Percentiles rank a stretch among this genome's conserved stretches.
These are phyloP conservation scores for Micromussa lordhowensis DNA, from an alignment of 92 coral and sea anemone genomes.

Conservation along the genomic window DNA sequence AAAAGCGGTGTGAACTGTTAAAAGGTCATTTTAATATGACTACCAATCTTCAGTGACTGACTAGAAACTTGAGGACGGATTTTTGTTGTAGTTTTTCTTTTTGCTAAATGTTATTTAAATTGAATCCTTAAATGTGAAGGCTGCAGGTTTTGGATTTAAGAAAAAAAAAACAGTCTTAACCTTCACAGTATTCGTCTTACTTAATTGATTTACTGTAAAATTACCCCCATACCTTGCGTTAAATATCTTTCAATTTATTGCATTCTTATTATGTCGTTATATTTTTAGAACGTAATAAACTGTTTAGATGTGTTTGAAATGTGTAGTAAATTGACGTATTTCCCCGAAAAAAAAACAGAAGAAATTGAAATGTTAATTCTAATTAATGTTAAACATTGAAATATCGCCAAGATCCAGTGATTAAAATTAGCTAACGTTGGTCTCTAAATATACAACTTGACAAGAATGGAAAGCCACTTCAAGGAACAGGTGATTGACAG, in stretches of 20 bases:
- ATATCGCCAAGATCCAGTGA: not conserved
- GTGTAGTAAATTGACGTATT: not conserved
- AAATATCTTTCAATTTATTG: not conserved
- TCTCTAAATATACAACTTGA: too few relatives aligned
- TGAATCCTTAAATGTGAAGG: not conserved
- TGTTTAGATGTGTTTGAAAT: not conserved
- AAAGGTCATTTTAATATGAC: not conserved
- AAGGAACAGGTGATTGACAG: constrained; percentile 3
- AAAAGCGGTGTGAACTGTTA: not conserved
- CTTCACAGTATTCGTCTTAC: not conserved
- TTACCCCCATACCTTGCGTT: not conserved
- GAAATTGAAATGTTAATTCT: not conserved
- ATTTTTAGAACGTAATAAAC: not conserved
- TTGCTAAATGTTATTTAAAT: not conserved
- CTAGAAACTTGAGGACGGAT: not conserved
- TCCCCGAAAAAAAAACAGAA: not conserved
- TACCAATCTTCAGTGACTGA: not conserved
- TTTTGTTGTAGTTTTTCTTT: not conserved
- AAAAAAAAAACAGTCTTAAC: not conserved
- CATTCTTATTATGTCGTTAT: not conserved
- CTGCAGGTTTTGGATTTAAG: not conserved
- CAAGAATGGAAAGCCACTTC: not conserved
- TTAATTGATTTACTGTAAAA: not conserved
- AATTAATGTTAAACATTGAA: not conserved
- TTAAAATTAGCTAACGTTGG: not conserved